These are phyloP conservation scores for Mus spicilegus DNA, from an alignment of 2,113 vertebrate genomes.

Conservation along the genomic window DNA sequence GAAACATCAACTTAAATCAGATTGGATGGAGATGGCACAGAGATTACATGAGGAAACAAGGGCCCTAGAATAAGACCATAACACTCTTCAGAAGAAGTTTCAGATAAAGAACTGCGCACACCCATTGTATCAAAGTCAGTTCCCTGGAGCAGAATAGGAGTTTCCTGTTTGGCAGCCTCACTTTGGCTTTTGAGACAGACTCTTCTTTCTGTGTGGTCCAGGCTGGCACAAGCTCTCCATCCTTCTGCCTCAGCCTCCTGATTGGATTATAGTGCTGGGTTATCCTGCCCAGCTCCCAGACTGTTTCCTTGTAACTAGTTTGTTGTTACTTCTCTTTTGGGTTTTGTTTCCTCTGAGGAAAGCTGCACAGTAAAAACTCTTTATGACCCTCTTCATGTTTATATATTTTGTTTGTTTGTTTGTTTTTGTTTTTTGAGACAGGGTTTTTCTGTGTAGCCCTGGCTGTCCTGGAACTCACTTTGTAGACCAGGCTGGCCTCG, in stretches of 20 bases:
- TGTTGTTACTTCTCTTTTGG: background rate
- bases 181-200: background rate
- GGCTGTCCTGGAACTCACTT: no score
- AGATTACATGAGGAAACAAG: background rate
- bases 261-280: no score
- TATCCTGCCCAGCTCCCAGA: background rate
- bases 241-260: background rate
- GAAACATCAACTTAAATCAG: background rate
- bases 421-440: no score
- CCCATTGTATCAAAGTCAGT: background rate
- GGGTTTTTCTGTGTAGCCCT: no score
- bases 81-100: background rate
- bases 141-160: background rate
- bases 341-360: conserved; percentile 81
- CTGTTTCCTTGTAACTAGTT: background rate
- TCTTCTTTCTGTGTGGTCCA: background rate
- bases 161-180: background rate
- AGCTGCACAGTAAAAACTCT: conserved; percentile 85
- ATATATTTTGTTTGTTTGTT: background rate
- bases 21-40: background rate
- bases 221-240: no score
- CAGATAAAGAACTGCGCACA: background rate
- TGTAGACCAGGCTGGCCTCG: no score
- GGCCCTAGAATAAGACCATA: background rate
- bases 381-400: conserved; percentile 88